Evolutionary conservation across 2,797 vertebrate genomes (phyloP).

Genomic region (Gorsachius magnificus): DNA sequence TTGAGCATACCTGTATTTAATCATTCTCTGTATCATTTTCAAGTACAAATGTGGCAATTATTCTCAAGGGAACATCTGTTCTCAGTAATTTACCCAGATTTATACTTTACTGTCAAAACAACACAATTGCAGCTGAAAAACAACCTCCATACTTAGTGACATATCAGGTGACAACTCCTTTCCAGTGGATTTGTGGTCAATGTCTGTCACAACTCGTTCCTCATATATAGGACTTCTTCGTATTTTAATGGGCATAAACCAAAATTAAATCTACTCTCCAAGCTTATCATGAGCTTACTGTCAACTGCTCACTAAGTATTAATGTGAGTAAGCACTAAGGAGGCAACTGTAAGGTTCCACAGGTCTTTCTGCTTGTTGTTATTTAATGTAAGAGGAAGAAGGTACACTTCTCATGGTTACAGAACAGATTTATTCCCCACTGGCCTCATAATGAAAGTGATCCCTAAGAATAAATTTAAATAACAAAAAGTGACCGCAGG

Average conservation of each 20-base stretch:
- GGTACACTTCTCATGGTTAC: background rate
- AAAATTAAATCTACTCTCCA: background rate
- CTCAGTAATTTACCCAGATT: background rate
- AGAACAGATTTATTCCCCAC: background rate
- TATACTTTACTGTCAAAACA: background rate
- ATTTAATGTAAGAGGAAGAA: background rate
- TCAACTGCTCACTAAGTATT: background rate
- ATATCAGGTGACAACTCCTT: background rate
- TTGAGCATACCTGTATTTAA: background rate
- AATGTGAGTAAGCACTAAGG: background rate
- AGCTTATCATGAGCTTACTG: background rate
- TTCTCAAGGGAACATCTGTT: conserved; percentile 1
- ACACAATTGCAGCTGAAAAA: background rate
- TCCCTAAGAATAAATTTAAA: background rate
- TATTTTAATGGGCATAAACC: background rate
- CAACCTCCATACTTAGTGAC: background rate
- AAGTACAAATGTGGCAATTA: background rate
- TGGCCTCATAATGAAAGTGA: background rate
- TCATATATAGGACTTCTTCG: background rate
- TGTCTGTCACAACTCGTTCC: background rate
- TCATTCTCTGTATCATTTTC: background rate
- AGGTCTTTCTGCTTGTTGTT: background rate
- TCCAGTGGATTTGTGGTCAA: background rate
- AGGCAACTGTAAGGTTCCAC: background rate
- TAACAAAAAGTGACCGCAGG: background rate